Evolutionary conservation across 92 coral and sea anemone species (phyloP).

Genomic region (Virgularia gustaviana): DNA sequence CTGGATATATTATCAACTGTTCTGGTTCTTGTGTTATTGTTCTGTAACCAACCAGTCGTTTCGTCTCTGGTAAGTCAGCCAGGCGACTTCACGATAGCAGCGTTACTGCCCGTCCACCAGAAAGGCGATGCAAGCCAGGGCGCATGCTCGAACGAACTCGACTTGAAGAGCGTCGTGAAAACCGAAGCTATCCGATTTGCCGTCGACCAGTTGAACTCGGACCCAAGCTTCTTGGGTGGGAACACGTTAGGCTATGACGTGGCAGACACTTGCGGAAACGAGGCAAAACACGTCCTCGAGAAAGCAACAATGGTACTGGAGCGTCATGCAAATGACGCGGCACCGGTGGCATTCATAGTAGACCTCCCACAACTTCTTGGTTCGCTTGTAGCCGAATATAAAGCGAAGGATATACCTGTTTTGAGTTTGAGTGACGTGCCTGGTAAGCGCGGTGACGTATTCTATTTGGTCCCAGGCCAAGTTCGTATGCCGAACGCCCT

Average conservation of each 20-base stretch:
- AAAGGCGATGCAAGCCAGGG: neutral
- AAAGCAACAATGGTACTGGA: neutral
- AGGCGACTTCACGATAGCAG: slow-evolving; percentile 25
- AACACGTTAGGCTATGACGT: slow-evolving; percentile 6
- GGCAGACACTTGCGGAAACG: neutral
- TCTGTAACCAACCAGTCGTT: neutral
- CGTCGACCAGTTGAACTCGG: neutral
- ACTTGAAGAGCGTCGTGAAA: slow-evolving; percentile 23
- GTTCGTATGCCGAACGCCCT: slow-evolving; percentile 5
- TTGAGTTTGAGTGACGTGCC: neutral
- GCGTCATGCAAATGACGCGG: neutral
- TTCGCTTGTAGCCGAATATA: neutral
- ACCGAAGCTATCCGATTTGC: slow-evolving; percentile 15
- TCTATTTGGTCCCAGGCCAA: slow-evolving; percentile 10
- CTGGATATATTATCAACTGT: neutral
- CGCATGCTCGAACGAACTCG: slow-evolving; percentile 12
- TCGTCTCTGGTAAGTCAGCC: neutral
- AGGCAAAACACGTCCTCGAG: neutral
- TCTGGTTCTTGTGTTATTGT: neutral
- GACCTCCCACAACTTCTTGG: neutral
- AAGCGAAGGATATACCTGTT: neutral
- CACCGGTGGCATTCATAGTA: neutral
- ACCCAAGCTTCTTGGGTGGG: neutral
- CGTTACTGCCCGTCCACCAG: slow-evolving; percentile 3
- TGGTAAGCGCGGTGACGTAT: neutral